Evolutionary conservation across 2,797 vertebrate species (phyloP).

Genomic region (Kryptolebias ocellatus): DNA sequence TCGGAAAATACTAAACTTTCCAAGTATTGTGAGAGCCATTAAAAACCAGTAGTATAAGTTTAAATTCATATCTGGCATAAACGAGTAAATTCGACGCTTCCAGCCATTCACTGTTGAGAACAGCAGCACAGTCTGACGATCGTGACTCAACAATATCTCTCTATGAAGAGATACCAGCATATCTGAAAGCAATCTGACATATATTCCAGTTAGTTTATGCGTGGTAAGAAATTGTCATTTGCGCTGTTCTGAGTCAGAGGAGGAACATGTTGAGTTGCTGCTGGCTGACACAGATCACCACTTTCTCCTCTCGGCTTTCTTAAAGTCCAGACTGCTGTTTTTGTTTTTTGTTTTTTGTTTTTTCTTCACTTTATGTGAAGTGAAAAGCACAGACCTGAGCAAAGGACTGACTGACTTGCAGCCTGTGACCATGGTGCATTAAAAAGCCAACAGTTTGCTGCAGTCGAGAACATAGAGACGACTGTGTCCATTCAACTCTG

Average conservation of each 20-base stretch:
- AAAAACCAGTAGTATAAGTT: too few species aligned
- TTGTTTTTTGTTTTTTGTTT: background rate
- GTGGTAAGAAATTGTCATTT: background rate
- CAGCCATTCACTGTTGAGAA: too few species aligned
- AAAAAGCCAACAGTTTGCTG: constrained; percentile 64
- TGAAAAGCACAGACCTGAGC: constrained; percentile 61
- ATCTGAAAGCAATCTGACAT: too few species aligned
- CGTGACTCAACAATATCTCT: too few species aligned
- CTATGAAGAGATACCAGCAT: too few species aligned
- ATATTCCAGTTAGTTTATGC: constrained; percentile 17
- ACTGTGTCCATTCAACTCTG: constrained; percentile 68
- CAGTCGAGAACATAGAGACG: constrained; percentile 64
- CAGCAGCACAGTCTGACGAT: too few species aligned
- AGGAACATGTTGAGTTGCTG: constrained; percentile 19
- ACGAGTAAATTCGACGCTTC: too few species aligned
- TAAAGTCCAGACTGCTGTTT: background rate
- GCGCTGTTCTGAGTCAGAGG: background rate
- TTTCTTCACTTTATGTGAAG: constrained; percentile 31
- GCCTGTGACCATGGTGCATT: constrained; percentile 46
- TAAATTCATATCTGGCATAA: too few species aligned
- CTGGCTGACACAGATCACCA: constrained; percentile 15
- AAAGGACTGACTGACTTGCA: constrained; percentile 65
- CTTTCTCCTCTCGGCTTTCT: constrained; percentile 26
- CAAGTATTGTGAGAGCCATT: too few species aligned
- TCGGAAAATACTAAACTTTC: too few species aligned